These are phyloP conservation scores for Dasypus novemcinctus DNA, from an alignment of 2,113 vertebrate genomes.

Conservation along the genomic window DNA sequence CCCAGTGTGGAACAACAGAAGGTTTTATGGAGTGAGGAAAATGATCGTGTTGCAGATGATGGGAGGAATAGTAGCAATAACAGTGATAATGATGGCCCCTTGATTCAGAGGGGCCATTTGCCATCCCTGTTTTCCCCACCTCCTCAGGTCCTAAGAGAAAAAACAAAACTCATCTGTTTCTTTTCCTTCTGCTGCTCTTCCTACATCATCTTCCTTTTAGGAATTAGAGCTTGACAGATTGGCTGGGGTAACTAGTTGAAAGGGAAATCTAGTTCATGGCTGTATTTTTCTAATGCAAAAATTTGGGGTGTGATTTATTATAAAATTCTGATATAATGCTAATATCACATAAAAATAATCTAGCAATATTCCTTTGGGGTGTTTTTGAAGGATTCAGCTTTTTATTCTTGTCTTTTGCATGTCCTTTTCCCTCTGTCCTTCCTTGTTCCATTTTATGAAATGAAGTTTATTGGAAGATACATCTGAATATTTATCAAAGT, in stretches of 20 bases:
- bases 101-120: too few species aligned
- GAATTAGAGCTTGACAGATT: neutral
- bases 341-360: neutral
- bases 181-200: neutral
- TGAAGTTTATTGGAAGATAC: neutral
- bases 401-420: neutral
- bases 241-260: neutral
- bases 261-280: neutral
- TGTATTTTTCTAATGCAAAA: neutral
- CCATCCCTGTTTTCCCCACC: too few species aligned
- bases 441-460: neutral
- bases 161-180: neutral
- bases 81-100: accelerated
- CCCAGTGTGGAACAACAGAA: neutral
- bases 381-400: neutral
- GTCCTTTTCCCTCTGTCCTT: neutral
- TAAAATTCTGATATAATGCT: neutral
- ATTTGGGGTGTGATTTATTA: neutral
- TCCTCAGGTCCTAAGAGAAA: neutral
- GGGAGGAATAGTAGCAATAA: neutral
- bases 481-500: neutral
- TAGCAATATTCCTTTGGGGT: neutral
- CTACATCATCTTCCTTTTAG: neutral
- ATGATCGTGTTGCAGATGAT: neutral
- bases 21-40: neutral